Conservation (phyloP, 92 coral and sea anemone species). For the Siderastrea siderea region DNA sequence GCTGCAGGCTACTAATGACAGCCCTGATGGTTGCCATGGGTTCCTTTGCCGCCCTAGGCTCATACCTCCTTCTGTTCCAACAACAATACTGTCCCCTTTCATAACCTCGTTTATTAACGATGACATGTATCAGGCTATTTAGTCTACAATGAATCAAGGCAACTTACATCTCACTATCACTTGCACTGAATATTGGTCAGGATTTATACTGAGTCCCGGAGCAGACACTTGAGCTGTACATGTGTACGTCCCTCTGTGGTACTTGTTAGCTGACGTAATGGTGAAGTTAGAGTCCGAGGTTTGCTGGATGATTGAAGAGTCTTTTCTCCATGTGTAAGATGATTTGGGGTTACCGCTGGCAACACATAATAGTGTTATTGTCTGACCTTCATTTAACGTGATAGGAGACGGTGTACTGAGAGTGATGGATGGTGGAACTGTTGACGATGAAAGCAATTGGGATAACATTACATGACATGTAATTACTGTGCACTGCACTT, state of each 20-base stretch:
- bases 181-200: neutral
- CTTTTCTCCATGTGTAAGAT: slow-evolving; percentile 65
- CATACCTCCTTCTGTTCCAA: too few species aligned
- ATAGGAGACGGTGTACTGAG: neutral
- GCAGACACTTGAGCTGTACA: slow-evolving; percentile 62
- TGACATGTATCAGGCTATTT: neutral
- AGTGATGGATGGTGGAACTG: slow-evolving; percentile 24
- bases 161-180: slow-evolving; percentile 30
- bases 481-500: too few species aligned
- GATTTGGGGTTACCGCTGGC: slow-evolving; percentile 86
- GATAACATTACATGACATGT: too few species aligned
- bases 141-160: neutral
- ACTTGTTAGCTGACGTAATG: slow-evolving; percentile 51
- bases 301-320: neutral
- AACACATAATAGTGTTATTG: slow-evolving; percentile 62
- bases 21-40: too few species aligned
- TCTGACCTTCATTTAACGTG: slow-evolving; percentile 45
- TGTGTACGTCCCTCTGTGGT: slow-evolving; percentile 56
- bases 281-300: slow-evolving; percentile 40
- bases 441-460: too few species aligned
- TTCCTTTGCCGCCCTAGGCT: too few species aligned
- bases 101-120: too few species aligned
- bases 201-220: neutral
- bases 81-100: too few species aligned
- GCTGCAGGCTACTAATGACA: too few species aligned